Conservation (phyloP, 2,797 vertebrate species). For the Falco novaeseelandiae region DNA sequence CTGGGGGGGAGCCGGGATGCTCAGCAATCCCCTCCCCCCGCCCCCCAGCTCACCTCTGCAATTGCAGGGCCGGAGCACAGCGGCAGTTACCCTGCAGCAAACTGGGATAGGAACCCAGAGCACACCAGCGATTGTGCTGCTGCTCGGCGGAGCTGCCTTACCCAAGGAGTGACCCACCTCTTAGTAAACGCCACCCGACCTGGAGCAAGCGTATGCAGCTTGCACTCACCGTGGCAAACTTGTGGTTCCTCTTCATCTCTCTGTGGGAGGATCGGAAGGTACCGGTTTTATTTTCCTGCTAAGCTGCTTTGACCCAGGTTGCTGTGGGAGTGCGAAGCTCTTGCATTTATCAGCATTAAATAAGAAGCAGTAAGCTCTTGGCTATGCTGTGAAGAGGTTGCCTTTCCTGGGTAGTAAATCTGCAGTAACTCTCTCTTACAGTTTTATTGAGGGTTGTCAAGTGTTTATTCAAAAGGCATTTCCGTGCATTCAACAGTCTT, state of each 20-base stretch:
- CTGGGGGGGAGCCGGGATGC: not conserved
- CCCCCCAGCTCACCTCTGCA: not conserved
- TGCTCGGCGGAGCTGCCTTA: fast-evolving
- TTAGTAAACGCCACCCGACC: not conserved
- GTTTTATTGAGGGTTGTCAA: slow-evolving; percentile 63
- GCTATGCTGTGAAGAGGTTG: not conserved
- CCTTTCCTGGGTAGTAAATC: slow-evolving; percentile 47
- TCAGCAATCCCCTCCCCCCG: too few relatives aligned
- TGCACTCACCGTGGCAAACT: not conserved
- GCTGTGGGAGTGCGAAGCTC: not conserved
- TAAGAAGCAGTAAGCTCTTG: slow-evolving; percentile 21
- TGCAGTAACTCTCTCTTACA: slow-evolving; percentile 25
- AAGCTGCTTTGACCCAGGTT: not conserved
- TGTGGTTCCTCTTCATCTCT: not conserved
- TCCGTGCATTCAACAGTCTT: slow-evolving; percentile 16
- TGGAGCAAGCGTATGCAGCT: not conserved
- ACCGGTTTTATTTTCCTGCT: not conserved
- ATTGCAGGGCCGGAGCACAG: not conserved
- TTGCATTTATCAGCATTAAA: slow-evolving; percentile 2
- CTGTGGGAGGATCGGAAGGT: not conserved
- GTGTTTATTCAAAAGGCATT: slow-evolving; percentile 63
- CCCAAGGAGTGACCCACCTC: not conserved
- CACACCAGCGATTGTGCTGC: fast-evolving
- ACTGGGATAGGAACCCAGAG: not conserved
- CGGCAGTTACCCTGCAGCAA: not conserved